Base-by-base conservation (phyloP, 2,888 invertebrate genomes). In the Xestia ashworthii region DNA sequence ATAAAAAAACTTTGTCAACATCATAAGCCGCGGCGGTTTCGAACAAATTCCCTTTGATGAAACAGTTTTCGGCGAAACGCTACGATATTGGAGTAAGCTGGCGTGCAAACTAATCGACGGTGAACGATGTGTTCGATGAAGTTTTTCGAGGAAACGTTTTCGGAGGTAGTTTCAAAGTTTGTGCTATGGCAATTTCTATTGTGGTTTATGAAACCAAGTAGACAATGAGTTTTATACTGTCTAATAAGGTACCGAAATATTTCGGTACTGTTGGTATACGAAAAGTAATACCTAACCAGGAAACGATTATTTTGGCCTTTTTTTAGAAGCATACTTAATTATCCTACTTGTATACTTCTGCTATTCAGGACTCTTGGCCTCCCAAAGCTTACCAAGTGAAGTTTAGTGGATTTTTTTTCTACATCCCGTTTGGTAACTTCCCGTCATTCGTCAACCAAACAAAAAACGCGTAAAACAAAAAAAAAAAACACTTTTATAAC, bases 31-130 rank as follows among this genome's bases (percentile, higher is more conserved):
- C 5, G 5, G 12, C 25, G 16, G 38, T 16, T 38, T n/a, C 46
- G 38, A 9, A n/a, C 50, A 46, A 71, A 48, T 16, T 41, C 5
- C 2, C 48, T 58, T 69, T 38, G 55, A 82, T 68, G 62, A 41
- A 68, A 55, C 32, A 55, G 19, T 64, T 55, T 82, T 68, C 64
- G 22, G 9, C 4, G 53, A 44, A 80, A n/a, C 46, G 60, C 46
- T 55, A 11, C 76, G 82, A 80, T 80, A 80, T 80, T 76, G 76
- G 32, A 25, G 48, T 82, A 68, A 82, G 80, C 76, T 58, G 53
- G 25, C 76, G 55, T 9, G 80, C 64, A 80, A 80, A 82, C 82
- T 69, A 55, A 68, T 68, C 32, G 22, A 19, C 55, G 11, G n/a
- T 38, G 62, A 58, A 68, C 14, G 60, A 79, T n/a, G 71, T 44